Base-by-base conservation (phyloP, 2,797 vertebrate genomes). In the Rhinophrynus dorsalis region DNA sequence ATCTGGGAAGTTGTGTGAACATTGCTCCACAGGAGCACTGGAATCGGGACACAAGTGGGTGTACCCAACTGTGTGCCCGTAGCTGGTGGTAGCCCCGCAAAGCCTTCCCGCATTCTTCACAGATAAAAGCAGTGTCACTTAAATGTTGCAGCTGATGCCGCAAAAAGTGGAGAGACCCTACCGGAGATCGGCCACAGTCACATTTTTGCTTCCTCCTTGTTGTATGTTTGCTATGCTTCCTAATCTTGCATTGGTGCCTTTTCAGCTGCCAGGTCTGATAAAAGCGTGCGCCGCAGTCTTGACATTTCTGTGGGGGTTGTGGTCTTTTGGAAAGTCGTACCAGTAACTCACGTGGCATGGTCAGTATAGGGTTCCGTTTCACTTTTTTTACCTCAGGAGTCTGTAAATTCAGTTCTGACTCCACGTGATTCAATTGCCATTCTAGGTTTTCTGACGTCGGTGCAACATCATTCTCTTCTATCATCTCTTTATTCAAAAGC, bases 61-160 rank as follows among this genome's bases (percentile, higher is more conserved):
- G 69, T 55, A 57, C 18, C 68, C 52, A 62, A n/a, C 15, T 20
- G 67, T 93, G 90, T 55, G 83, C 73, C 1, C 84, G 82, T 50
- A 92, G 79, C 40, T 81, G 80, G 44, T 57, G 79, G 0, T 85
- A 91, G 40, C 94, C 93, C 1, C 72, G 77, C 73, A 94, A 90
- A 8, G 86, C 87, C 74, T 89, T 82, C 29, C 91, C 92, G 1
- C 92, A 93, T 65, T 79, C 66, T 1, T 83, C 82, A 1, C 92
- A 93, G 70, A 91, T 87, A 74, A 91, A 93, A 65, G 77, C 83
- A 0, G 82, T 74, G 8, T 83, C 82, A 73, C 90, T 89, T 0
- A 91, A 87, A 1, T 94, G 92, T 63, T 85, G 85, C 29, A 93
- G 64, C 55, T 92, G 90, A 32, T 93, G 92, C 0, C 90, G 81